These are phyloP conservation scores for Enteromius radiatus DNA, from an alignment of 2,797 vertebrate genomes.

Conservation along the genomic window DNA sequence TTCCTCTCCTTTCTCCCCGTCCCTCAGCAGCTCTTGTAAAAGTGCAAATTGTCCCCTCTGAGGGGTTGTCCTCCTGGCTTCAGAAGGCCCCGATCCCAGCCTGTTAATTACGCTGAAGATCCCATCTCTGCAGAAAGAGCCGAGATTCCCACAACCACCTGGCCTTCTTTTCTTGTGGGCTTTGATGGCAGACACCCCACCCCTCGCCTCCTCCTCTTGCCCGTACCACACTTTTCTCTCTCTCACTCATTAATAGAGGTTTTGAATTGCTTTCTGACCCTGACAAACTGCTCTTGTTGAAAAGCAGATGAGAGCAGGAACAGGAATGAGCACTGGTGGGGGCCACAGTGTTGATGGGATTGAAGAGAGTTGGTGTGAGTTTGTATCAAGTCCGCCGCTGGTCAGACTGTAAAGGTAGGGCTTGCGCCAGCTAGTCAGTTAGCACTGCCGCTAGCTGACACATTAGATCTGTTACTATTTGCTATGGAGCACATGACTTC, in stretches of 20 bases:
- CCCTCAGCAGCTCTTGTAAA: constrained; percentile 80
- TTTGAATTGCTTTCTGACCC: constrained; percentile 88
- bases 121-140: constrained; percentile 67
- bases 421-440: background rate
- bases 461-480: background rate
- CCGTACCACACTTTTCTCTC: constrained; percentile 69
- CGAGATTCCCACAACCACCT: constrained; percentile 79
- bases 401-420: background rate
- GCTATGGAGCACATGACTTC: background rate
- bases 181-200: constrained; percentile 82
- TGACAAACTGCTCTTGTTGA: constrained; percentile 83
- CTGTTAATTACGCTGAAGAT: constrained; percentile 78
- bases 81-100: constrained; percentile 72
- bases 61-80: constrained; percentile 75
- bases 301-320: constrained; percentile 68
- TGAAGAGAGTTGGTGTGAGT: constrained; percentile 36
- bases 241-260: constrained; percentile 80
- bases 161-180: constrained; percentile 82
- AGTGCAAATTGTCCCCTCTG: constrained; percentile 83
- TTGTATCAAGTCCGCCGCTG: constrained; percentile 15
- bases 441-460: background rate
- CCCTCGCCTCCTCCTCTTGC: constrained; percentile 66
- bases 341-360: constrained; percentile 50
- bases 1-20: constrained; percentile 77
- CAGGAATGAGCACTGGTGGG: constrained; percentile 64